Conservation (phyloP, 2,113 vertebrate species). For the Nibea coibor region DNA sequence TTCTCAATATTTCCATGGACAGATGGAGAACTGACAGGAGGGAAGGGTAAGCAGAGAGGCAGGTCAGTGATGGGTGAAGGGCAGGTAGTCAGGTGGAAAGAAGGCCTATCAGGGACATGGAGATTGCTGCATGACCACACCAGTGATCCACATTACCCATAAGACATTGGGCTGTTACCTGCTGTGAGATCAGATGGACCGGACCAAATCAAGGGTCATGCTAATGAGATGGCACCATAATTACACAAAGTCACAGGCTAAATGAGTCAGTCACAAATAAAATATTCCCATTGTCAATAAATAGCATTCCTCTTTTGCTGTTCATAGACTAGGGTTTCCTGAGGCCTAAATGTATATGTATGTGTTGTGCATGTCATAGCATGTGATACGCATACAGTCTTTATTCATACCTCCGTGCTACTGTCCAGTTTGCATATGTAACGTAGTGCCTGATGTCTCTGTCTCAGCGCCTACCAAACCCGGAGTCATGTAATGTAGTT, state of each 20-base stretch:
- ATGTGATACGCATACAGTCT: too few relatives aligned
- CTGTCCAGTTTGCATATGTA: neutral
- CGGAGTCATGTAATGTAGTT: neutral
- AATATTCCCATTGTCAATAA: neutral
- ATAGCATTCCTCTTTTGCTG: too few relatives aligned
- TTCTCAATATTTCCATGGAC: slow-evolving; percentile 26
- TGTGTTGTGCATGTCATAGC: neutral
- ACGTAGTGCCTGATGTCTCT: neutral
- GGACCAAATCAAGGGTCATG: slow-evolving; percentile 37
- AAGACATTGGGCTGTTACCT: slow-evolving; percentile 37
- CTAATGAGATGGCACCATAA: slow-evolving; percentile 27
- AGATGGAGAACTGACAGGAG: slow-evolving; percentile 56
- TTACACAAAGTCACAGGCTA: slow-evolving; percentile 19
- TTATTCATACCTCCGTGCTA: neutral
- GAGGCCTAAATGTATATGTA: neutral
- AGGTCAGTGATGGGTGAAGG: slow-evolving; percentile 50
- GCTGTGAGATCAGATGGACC: slow-evolving; percentile 36
- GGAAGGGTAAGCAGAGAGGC: slow-evolving; percentile 33
- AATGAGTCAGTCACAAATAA: slow-evolving; percentile 3
- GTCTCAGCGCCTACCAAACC: neutral
- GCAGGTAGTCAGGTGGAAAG: slow-evolving; percentile 53
- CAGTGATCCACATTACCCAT: slow-evolving; percentile 52
- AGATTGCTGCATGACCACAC: slow-evolving; percentile 25
- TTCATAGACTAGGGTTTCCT: neutral
- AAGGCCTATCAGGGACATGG: slow-evolving; percentile 29